Conservation (phyloP, 2,888 invertebrate species). For the Oxyscelio sp. region DNA sequence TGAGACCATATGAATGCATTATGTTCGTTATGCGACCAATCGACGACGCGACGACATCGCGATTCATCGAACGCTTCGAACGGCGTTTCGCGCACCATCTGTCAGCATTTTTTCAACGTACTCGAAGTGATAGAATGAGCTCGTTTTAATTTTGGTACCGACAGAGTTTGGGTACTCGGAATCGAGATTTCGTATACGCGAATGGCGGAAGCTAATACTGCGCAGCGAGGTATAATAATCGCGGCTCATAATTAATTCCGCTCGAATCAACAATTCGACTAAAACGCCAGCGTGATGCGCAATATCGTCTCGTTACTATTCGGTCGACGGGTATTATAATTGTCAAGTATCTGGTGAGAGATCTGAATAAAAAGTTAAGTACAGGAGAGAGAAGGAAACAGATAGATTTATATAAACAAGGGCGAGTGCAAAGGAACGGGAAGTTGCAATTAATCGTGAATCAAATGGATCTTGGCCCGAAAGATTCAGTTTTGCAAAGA, state of each 20-base stretch:
- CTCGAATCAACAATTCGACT: conserved; percentile 36
- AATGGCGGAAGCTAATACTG: conserved; percentile 5
- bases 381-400: conserved; percentile 20
- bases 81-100: too few species aligned
- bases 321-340: conserved; percentile 15
- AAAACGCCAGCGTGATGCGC: conserved; percentile 21
- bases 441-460: conserved; percentile 84
- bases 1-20: too few species aligned
- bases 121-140: too few species aligned
- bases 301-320: conserved; percentile 45
- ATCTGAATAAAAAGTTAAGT: conserved; percentile 23
- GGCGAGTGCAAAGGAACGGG: conserved; percentile 52
- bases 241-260: conserved; percentile 1
- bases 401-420: conserved; percentile 37
- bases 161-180: background rate
- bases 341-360: conserved; percentile 27
- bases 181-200: background rate
- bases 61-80: too few species aligned
- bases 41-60: too few species aligned
- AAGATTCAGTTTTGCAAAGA: conserved; percentile 84
- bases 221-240: conserved; percentile 10
- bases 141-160: conserved; percentile 18
- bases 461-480: conserved; percentile 85
- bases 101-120: too few species aligned
- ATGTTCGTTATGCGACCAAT: too few species aligned